Evolutionary conservation across 2,888 invertebrate species (phyloP).

Genomic region (Caenorhabditis sp.): DNA sequence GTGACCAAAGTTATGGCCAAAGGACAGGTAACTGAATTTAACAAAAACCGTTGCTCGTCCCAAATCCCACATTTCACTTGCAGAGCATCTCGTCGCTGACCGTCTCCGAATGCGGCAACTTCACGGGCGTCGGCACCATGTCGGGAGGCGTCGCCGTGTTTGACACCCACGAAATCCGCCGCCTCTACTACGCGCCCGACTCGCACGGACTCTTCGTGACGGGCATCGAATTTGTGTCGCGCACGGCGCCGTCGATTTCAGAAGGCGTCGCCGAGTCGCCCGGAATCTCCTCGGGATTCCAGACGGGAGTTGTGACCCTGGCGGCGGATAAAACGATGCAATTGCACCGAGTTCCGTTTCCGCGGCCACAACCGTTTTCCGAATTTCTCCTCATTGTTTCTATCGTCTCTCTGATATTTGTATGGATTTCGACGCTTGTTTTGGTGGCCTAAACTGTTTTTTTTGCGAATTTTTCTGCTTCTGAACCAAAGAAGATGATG

Average conservation of each 20-base stretch:
- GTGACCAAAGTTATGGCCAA: conserved; percentile 49
- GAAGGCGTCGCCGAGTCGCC: conserved; percentile 45
- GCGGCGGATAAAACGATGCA: conserved; percentile 77
- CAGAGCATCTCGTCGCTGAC: conserved; percentile 74
- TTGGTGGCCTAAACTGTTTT: conserved; percentile 10
- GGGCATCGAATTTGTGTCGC: conserved; percentile 89
- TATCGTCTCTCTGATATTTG: conserved; percentile 49
- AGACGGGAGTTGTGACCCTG: conserved; percentile 71
- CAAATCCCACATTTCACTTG: no score
- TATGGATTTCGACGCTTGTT: conserved; percentile 36
- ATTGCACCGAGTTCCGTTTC: conserved; percentile 62
- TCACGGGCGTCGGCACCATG: conserved; percentile 85
- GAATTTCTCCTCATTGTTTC: conserved; percentile 58
- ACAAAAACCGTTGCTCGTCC: no score
- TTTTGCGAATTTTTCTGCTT: not conserved
- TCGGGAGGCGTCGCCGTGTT: conserved; percentile 78
- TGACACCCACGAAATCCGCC: conserved; percentile 64
- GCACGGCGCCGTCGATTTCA: conserved; percentile 36
- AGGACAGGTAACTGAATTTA: conserved; percentile 50
- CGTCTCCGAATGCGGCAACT: conserved; percentile 88
- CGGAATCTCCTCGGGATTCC: conserved; percentile 65
- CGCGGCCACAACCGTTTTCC: conserved; percentile 46
- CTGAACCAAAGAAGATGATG: not conserved
- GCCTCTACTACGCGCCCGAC: conserved; percentile 52
- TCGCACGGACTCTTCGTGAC: conserved; percentile 95